A percentile compares a stretch with the other conserved stretches of the same genome.
Conservation (phyloP, 2,797 vertebrate species). For the Emys orbicularis region DNA sequence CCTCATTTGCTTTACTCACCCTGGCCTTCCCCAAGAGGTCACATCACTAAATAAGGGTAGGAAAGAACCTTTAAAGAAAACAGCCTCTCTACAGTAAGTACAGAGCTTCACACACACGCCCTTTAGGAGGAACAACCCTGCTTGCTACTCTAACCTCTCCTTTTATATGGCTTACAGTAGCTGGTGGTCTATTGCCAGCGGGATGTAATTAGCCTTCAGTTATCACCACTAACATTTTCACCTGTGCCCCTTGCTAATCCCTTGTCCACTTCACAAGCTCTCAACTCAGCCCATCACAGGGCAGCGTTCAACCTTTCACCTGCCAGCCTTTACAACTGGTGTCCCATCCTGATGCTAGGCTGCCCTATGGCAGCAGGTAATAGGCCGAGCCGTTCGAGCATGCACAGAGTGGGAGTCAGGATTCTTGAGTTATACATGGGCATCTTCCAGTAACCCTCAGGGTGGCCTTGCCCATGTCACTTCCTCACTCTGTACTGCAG, state of each 20-base stretch:
- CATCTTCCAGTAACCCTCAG: not conserved
- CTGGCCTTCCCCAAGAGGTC: fast-evolving
- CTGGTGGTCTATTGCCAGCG: not conserved
- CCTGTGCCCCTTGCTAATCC: not conserved
- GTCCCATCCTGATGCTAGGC: not conserved
- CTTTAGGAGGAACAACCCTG: fast-evolving
- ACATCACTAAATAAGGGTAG: fast-evolving
- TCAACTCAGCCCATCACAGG: not conserved
- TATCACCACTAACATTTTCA: not conserved
- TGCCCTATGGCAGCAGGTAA: not conserved
- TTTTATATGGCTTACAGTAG: fast-evolving
- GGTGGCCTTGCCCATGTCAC: not conserved
- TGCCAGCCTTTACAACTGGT: fast-evolving
- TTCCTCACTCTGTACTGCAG: not conserved
- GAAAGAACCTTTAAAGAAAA: not conserved
- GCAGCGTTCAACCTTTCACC: fast-evolving
- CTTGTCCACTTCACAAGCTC: not conserved
- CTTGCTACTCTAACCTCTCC: not conserved
- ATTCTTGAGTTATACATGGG: not conserved
- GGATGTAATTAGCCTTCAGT: not conserved
- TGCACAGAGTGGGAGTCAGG: not conserved
- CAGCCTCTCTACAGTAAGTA: not conserved
- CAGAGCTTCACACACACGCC: fast-evolving
- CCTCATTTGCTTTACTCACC: fast-evolving
- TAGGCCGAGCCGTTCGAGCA: fast-evolving